A percentile compares a stretch with the other conserved stretches of the same genome.
Conservation (phyloP, 2,113 vertebrate species). For the Scalopus aquaticus region DNA sequence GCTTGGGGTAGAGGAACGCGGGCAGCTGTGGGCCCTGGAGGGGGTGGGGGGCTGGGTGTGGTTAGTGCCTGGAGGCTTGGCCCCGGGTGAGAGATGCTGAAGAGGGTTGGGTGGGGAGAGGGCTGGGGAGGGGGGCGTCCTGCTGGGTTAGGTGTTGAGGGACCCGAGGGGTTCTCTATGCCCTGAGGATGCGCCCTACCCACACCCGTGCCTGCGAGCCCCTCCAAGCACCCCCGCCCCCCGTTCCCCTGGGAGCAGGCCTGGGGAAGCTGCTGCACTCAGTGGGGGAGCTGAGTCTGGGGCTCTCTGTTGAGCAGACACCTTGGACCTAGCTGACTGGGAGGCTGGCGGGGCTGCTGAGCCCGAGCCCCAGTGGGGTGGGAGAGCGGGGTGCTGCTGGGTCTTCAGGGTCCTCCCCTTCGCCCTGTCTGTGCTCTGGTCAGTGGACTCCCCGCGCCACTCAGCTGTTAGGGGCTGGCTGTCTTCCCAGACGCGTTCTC, state of each 20-base stretch:
- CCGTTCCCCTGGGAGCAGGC: no score
- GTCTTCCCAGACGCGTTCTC: not conserved
- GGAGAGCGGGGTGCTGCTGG: not conserved
- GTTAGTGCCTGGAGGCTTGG: no score
- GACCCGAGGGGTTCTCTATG: no score
- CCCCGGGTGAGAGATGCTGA: not conserved
- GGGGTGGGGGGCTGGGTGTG: not conserved
- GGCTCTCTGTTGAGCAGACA: not conserved
- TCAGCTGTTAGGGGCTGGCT: not conserved
- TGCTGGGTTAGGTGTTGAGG: not conserved
- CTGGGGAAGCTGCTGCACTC: not conserved
- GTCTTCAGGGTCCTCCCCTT: fast-evolving
- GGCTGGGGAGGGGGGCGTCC: not conserved
- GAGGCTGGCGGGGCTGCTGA: not conserved
- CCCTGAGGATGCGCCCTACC: no score
- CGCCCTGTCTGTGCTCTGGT: not conserved
- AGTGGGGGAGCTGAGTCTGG: fast-evolving
- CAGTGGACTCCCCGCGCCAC: not conserved
- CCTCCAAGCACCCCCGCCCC: no score
- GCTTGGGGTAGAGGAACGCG: fast-evolving
- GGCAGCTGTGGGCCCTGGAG: not conserved
- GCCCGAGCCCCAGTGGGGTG: fast-evolving
- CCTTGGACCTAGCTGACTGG: not conserved
- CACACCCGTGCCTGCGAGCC: not conserved
- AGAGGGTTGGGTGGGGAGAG: not conserved